Evolutionary conservation across 2,797 vertebrate species (phyloP), one percentile per base, ranked within the genome.

Genomic region (Pogonophryne albipinna): DNA sequence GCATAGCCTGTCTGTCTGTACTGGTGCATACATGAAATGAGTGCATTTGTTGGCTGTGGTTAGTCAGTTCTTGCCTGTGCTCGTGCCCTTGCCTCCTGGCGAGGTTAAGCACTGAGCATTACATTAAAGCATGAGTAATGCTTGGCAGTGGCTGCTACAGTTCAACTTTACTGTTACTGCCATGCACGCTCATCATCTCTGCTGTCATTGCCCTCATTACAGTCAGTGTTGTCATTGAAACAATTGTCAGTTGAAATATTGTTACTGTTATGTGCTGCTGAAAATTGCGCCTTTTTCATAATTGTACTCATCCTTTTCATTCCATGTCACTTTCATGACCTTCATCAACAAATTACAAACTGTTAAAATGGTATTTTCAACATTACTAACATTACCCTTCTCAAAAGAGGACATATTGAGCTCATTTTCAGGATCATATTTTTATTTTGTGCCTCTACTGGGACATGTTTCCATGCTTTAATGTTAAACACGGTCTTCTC

Each of bases 121-220:
- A 84, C 74, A 87, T 83, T 86, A 84, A 20, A 17, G 44, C 58
- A 76, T 91, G 87, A 91, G 78, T 84, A 78, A 87, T 88, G 72
- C 27, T 79, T 83, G 76, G 79, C 85, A 76, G 61, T 55, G 59
- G 59, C 71, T 41, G 63, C 70, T 52, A 44, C 50, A 76, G 64
- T 72, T 71, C 56, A 76, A 57, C 65, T 75, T 79, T 55, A 80
- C 65, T 60, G 47, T 76, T 57, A 53, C 59, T 68, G 78, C 67
- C 14, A 10, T 49, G 61, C 58, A 62, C 56, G 66, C 74, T 81
- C 82, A 76, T 84, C 70, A 74, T 74, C 74, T 64, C 67, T 59
- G 74, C 65, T 1, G 27, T 66, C 74, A 62, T 66, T 59, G 72
- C 63, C 1, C 20, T 66, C 56, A 42, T 79, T 69, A 76, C 11